phyloP scores from a whole-genome alignment of 2,888 invertebrate species.

The Sialis lutaria region DNA sequence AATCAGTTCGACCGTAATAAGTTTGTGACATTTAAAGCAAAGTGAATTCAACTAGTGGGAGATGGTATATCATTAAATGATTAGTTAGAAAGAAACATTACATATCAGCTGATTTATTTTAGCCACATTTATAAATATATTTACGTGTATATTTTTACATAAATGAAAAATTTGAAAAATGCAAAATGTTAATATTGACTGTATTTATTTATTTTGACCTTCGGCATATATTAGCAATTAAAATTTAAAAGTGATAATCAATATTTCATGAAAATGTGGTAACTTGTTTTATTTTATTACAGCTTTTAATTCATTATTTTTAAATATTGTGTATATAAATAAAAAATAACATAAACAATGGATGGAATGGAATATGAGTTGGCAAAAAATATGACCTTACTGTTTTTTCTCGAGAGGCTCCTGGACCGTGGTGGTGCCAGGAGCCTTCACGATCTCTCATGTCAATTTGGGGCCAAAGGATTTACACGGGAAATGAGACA shows the following conservation, averaged over 20 bases:
- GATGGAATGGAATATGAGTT: constrained; percentile 89
- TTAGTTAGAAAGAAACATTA: too few species aligned
- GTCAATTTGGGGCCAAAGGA: constrained; percentile 97
- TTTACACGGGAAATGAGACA: constrained; percentile 98
- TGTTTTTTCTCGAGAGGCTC: constrained; percentile 96
- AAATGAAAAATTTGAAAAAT: not conserved
- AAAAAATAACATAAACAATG: constrained; percentile 33
- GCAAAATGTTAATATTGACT: not conserved
- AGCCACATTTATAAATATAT: not conserved
- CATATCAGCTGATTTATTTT: too few species aligned
- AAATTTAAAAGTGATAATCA: too few species aligned
- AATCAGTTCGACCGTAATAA: not conserved
- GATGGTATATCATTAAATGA: too few species aligned
- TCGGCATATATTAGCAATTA: too few species aligned
- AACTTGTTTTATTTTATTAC: not conserved
- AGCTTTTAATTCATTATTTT: not conserved
- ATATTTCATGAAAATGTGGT: too few species aligned
- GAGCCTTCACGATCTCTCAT: constrained; percentile 92
- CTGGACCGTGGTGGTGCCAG: constrained; percentile 93
- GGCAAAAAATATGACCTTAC: constrained; percentile 84
- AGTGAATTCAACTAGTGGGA: too few species aligned
- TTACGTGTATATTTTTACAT: not conserved
- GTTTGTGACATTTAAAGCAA: constrained; percentile 1
- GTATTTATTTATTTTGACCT: not conserved
- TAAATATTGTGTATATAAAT: not conserved